These are phyloP conservation scores for Triops cancriformis DNA, from an alignment of 1,140 invertebrate species.

Conservation along the genomic window DNA sequence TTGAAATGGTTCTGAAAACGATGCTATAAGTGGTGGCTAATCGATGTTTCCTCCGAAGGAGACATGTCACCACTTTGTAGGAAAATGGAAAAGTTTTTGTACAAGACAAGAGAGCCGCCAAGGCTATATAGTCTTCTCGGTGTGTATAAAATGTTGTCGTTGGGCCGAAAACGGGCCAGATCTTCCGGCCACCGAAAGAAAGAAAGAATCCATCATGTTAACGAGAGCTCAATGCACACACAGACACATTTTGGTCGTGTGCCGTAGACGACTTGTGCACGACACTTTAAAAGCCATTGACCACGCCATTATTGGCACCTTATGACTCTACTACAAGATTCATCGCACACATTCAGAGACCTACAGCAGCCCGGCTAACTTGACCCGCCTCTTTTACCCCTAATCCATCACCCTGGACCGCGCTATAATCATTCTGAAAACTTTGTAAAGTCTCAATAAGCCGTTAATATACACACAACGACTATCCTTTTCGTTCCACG, in stretches of 20 bases:
- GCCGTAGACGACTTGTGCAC: not conserved
- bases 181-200: not conserved
- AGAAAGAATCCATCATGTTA: conserved; percentile 14
- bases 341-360: not conserved
- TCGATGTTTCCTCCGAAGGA: not conserved
- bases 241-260: conserved; percentile 8
- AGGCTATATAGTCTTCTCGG: not conserved
- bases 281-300: conserved; percentile 10
- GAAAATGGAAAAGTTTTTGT: not conserved
- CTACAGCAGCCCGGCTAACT: not conserved
- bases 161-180: not conserved
- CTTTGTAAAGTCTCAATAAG: not conserved
- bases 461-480: not conserved
- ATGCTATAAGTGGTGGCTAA: conserved; percentile 13
- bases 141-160: not conserved
- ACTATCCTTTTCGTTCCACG: not conserved
- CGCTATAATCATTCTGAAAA: not conserved
- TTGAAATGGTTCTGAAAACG: conserved; percentile 6
- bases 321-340: not conserved
- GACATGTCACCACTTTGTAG: conserved; percentile 4
- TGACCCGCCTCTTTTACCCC: conserved; percentile 8
- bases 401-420: not conserved
- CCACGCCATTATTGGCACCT: conserved; percentile 1
- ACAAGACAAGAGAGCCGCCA: not conserved
- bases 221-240: not conserved